A percentile compares a stretch with the other conserved stretches of the same genome.
phyloP scores from a whole-genome alignment of 2,797 vertebrate species.

The Amniataba percoides region DNA sequence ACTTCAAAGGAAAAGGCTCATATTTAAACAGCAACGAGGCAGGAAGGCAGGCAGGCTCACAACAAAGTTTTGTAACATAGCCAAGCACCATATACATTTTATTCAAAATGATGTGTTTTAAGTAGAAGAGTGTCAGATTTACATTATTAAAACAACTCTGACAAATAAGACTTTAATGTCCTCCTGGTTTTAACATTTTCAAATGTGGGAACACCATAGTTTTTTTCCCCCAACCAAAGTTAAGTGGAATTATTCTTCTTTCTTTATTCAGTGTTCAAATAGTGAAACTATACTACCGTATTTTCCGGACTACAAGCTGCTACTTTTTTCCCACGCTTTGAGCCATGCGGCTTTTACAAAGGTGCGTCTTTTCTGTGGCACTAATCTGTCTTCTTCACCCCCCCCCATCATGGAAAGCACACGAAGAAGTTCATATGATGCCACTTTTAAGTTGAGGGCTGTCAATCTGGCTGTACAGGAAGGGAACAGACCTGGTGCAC shows the following conservation, averaged over 20 bases:
- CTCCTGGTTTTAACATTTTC: background rate
- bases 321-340: no score
- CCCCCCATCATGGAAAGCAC: no score
- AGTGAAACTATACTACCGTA: background rate
- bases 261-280: background rate
- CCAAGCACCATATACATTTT: background rate
- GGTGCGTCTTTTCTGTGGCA: no score
- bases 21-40: background rate
- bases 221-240: background rate
- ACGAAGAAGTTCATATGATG: no score
- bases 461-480: no score
- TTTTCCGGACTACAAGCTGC: no score
- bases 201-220: background rate
- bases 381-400: no score
- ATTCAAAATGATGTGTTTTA: background rate
- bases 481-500: no score
- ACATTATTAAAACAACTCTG: background rate
- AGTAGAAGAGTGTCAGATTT: background rate
- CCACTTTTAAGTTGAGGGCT: no score
- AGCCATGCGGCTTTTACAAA: no score
- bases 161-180: background rate
- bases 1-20: background rate
- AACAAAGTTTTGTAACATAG: background rate
- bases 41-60: background rate
- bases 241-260: background rate